phyloP scores from a whole-genome alignment of 2,888 invertebrate genomes.

The Epinotia nisella region DNA sequence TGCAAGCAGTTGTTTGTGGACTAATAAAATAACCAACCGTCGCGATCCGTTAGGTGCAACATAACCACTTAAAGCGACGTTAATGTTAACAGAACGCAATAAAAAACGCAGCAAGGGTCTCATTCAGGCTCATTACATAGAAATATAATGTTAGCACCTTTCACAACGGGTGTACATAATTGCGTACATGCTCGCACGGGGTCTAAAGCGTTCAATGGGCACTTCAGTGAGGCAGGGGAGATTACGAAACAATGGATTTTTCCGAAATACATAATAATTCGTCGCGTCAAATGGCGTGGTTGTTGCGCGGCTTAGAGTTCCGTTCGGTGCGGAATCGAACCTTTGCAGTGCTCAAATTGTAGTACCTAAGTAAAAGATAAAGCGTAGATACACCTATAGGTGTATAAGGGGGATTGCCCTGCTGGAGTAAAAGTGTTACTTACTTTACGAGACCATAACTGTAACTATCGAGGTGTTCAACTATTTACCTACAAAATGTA shows the following conservation, averaged over 20 bases:
- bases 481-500: too few relatives aligned
- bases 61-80: slow-evolving; percentile 37
- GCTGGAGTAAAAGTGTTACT: too few relatives aligned
- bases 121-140: slow-evolving; percentile 68
- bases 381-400: neutral
- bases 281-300: slow-evolving; percentile 79
- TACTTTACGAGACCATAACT: too few relatives aligned
- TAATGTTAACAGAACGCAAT: slow-evolving; percentile 34
- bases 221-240: slow-evolving; percentile 70
- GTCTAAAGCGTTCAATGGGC: slow-evolving; percentile 67
- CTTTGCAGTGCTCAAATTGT: neutral
- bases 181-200: slow-evolving; percentile 62
- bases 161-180: slow-evolving; percentile 53
- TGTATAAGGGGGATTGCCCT: too few relatives aligned
- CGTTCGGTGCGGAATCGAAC: slow-evolving; percentile 45
- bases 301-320: slow-evolving; percentile 72
- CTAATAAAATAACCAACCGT: slow-evolving; percentile 14
- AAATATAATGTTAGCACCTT: slow-evolving; percentile 70
- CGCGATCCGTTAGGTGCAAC: slow-evolving; percentile 33
- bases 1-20: neutral
- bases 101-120: slow-evolving; percentile 49
- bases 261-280: slow-evolving; percentile 84
- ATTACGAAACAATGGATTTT: slow-evolving; percentile 83
- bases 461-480: too few relatives aligned
- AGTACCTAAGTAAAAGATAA: neutral